phyloP scores from a whole-genome alignment of 2,797 vertebrate species.

The Mormyrus proboscirostris region DNA sequence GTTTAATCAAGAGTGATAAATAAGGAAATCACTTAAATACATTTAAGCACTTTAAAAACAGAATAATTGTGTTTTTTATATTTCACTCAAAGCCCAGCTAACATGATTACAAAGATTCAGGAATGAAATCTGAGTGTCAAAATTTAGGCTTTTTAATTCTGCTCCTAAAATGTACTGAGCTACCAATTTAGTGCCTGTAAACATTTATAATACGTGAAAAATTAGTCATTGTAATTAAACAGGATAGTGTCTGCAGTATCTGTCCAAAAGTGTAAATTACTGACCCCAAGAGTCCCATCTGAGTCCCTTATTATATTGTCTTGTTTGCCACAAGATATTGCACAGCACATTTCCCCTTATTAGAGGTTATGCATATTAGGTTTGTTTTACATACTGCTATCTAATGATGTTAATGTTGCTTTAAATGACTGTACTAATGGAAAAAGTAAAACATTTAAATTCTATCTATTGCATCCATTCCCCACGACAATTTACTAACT shows the following conservation, averaged over 20 bases:
- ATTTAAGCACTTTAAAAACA: not conserved
- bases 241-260: not conserved
- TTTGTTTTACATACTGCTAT: not conserved
- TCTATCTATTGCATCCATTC: not conserved
- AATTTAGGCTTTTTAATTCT: not conserved
- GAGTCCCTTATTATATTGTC: not conserved
- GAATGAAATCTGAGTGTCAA: not conserved
- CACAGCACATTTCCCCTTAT: not conserved
- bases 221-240: not conserved
- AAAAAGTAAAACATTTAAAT: not conserved
- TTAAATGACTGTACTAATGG: not conserved
- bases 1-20: not conserved
- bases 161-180: not conserved
- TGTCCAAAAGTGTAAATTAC: not conserved
- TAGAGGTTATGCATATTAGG: not conserved
- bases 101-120: not conserved
- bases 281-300: not conserved
- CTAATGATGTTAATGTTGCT: not conserved
- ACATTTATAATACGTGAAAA: conserved; percentile 2
- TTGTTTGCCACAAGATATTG: not conserved
- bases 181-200: not conserved
- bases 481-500: not conserved
- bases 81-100: not conserved
- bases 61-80: not conserved
- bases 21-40: not conserved